Base-by-base conservation (phyloP, 2,888 invertebrate species). In the Erebia ligea region DNA sequence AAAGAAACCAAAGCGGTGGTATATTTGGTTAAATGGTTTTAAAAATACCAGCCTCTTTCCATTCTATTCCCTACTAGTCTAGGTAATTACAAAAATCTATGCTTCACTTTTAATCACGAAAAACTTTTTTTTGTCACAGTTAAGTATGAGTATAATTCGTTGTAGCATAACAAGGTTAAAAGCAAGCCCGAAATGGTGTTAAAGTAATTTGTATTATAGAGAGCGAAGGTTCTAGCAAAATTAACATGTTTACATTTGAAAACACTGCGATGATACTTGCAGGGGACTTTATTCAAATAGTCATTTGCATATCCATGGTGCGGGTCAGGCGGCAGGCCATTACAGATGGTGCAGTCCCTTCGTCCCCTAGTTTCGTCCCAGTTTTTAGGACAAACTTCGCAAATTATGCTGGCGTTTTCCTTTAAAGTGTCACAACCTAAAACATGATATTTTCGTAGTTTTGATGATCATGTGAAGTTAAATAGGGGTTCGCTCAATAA, bases 321-420 rank as follows among this genome's bases (percentile, higher is more conserved):
- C 70, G 75, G 75, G 76, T 72, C 56, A 5, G 56, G 21, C 56
- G 56, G 25, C 72, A 72, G 76, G 76, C 74, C 78, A 75, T 77
- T 80, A 83, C 84, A 84, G 81, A 82, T 83, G 84, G 76, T 84
- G 83, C 80, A 82, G 77, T 77, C 80, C 81, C 79, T 78, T 77
- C 76, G 50, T 69, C 74, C 79, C 80, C 77, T 77, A 78, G 77
- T 80, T 79, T 73, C 77, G 75, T 68, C 77, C 81, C 81, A 83
- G 80, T 86, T 86, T 87, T 86, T 86, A 78, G 81, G 78, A 81
- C 78, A 83, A 88, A 89, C 81, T 89, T 88, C 80, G 81, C 87
- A 88, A 89, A 88, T 86, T 56, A 56, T 45, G 21, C 42, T 40
- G 13, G n/a, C 5, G 52, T 40, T 25, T 15, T 1, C 34, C 19